Percentiles rank a stretch among this genome's conserved stretches.
Evolutionary conservation across 2,888 invertebrate species (phyloP).

Genomic region (Pinctada fucata): DNA sequence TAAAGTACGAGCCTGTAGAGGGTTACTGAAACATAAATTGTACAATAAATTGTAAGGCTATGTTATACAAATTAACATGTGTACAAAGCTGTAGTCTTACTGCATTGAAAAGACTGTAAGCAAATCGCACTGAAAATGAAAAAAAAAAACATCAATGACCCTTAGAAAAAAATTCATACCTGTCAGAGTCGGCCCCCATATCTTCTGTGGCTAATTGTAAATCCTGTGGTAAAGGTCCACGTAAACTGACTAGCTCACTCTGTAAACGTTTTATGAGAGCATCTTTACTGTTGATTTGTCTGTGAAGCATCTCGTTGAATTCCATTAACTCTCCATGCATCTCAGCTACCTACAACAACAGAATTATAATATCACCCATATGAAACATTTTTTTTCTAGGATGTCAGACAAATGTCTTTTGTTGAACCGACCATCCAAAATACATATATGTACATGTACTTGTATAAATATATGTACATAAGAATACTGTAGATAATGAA

Average conservation of each 20-base stretch:
- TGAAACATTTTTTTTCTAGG: too few relatives aligned
- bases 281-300: constrained; percentile 83
- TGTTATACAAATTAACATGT: background rate
- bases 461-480: too few relatives aligned
- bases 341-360: constrained; percentile 85
- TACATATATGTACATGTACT: too few relatives aligned
- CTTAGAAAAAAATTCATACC: constrained; percentile 28
- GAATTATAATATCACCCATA: background rate
- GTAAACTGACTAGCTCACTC: constrained; percentile 82
- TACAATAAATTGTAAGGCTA: background rate
- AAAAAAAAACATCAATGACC: background rate
- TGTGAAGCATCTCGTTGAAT: constrained; percentile 89
- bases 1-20: constrained; percentile 71
- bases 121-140: background rate
- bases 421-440: too few relatives aligned
- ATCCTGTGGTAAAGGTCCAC: constrained; percentile 79
- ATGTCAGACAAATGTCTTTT: too few relatives aligned
- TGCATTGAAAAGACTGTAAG: background rate
- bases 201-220: constrained; percentile 24
- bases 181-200: constrained; percentile 46
- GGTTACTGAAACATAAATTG: constrained; percentile 44
- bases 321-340: constrained; percentile 97
- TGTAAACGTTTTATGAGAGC: constrained; percentile 81
- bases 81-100: background rate
- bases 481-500: too few relatives aligned